Base-by-base conservation (phyloP, 2,797 vertebrate genomes). In the Manis javanica region DNA sequence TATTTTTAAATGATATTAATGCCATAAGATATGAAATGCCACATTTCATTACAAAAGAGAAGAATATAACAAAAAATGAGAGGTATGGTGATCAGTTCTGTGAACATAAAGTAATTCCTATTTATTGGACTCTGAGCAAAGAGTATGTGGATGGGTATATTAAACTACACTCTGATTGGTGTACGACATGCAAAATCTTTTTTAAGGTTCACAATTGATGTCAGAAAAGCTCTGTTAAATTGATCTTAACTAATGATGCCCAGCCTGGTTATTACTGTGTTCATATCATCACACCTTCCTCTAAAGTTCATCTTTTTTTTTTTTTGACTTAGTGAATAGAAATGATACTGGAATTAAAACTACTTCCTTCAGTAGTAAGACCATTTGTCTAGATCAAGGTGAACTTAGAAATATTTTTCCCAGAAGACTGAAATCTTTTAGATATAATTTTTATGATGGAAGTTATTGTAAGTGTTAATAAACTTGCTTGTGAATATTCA, bases 361-460 rank as follows among this genome's bases (percentile, higher is more conserved):
- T 75, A 31, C 29, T 89, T 29, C 75, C 87, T 75, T 49, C 91
- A 49, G 8, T 15, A 18, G 16, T 37, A 7, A 88, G 74, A 92
- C 96, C 95, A 63, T 89, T 97, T 94, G 63, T 94, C 85, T 82
- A 86, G 18, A 64, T 74, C 78, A 97, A 98, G 95, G 77, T 96
- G 87, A 95, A 90, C 96, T 66, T 95, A 85, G 13, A 95, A 95
- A 5, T n/a, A 87, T 72, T 90, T 95, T 92, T 77, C 72, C 86
- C 92, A 93, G 83, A 83, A 97, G 90, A 39, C 85, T 61, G 24
- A 93, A 42, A 72, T 97, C 64, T 74, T 88, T 95, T 74, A 72
- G 46, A 96, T 69, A 91, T 94, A 92, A 11, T 96, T 97, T 89
- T 29, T 74, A 88, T 46, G 75, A 8, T 1, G 14, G 13, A 90